Conservation (phyloP, 2,797 vertebrate genomes). For the Sciaenops ocellatus region DNA sequence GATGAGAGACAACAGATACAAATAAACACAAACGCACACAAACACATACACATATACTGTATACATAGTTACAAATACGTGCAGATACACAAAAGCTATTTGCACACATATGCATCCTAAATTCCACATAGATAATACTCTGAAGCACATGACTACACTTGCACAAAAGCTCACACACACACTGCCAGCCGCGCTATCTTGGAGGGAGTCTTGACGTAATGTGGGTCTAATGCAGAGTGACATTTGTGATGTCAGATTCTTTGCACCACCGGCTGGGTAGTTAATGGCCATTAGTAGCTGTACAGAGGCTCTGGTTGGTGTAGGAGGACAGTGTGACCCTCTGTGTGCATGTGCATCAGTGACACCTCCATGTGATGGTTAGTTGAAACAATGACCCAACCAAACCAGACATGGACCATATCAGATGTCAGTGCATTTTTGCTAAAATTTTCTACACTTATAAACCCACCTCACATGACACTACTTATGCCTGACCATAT, state of each 20-base stretch:
- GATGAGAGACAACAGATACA: not conserved
- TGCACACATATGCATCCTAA: not conserved
- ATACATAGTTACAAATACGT: not conserved
- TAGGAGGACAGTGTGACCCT: slow-evolving; percentile 63
- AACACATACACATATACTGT: not conserved
- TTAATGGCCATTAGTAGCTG: slow-evolving; percentile 80
- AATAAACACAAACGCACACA: not conserved
- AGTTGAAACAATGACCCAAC: slow-evolving; percentile 42
- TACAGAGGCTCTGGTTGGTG: slow-evolving; percentile 65
- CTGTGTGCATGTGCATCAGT: slow-evolving; percentile 26
- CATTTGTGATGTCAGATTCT: slow-evolving; percentile 83
- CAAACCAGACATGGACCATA: slow-evolving; percentile 39
- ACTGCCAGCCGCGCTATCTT: slow-evolving; percentile 59
- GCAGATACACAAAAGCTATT: not conserved
- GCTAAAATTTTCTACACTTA: slow-evolving; percentile 34
- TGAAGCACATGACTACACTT: not conserved
- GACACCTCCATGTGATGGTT: slow-evolving; percentile 39
- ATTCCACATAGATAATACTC: not conserved
- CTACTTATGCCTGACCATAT: slow-evolving; percentile 52
- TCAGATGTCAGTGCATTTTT: slow-evolving; percentile 29
- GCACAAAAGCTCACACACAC: not conserved
- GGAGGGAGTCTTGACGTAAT: slow-evolving; percentile 65
- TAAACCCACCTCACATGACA: slow-evolving; percentile 53
- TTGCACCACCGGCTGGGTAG: slow-evolving; percentile 81
- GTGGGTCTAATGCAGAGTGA: slow-evolving; percentile 77